Evolutionary conservation across 2,888 invertebrate species (phyloP), one percentile per base, ranked within the genome.

Genomic region (Apodemia duryi): DNA sequence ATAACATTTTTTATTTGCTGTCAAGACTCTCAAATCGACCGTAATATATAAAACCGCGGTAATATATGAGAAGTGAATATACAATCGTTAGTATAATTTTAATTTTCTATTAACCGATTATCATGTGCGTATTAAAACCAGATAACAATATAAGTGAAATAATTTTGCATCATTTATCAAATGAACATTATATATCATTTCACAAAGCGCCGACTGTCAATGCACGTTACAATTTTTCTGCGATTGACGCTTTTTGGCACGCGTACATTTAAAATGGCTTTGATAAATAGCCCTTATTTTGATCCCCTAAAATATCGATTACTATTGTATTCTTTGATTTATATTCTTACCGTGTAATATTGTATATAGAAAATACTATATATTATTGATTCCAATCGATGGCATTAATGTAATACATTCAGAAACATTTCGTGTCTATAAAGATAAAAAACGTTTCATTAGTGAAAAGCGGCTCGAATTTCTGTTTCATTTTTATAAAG

Each of bases 21-120:
- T 11, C 9, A 29, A 9, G 5, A 29, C 29, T 28, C n/a, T 29
- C 54, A 54, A 54, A 29, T 28, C 54, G 29, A 29, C 54, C 54
- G 54, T 54, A 54, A 54, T 29, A 28, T 4, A 2, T 54, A 54
- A n/a, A 54, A 54, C 54, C 54, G 29, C 54, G 29, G 29, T 54
- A 54, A 54, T 54, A 54, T 54, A 54, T 29, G 54, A 29, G 54
- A 21, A 54, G 21, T 54, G 28, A 51, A 54, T 77, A 73, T 72
- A 74, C 76, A 77, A 77, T 83, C 82, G 85, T 83, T 74, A 80
- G 88, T 80, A 74, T 74, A 75, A 77, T 75, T 86, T 85, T 86
- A 83, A 86, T 88, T 83, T 86, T 86, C 81, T 82, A 83, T 83
- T 83, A 85, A 83, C 76, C 80, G 77, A 81, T 82, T 83, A 80